Evolutionary conservation across 1,140 invertebrate genomes (phyloP).

Genomic region (Ceratina japonica): DNA sequence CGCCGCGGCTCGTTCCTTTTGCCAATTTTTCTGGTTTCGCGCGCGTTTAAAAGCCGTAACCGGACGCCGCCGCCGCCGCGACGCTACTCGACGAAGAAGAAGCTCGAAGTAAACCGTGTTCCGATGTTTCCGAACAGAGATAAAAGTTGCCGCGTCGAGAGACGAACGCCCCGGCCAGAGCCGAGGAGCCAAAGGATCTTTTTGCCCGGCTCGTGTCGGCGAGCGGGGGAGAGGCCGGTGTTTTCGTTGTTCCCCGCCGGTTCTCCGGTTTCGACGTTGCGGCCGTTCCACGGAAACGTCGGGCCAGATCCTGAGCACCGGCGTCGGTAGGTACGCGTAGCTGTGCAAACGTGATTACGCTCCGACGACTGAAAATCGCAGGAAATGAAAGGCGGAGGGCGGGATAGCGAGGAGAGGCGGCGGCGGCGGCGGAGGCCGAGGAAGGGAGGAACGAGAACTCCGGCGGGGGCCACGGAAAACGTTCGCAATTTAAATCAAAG

Average conservation of each 20-base stretch:
- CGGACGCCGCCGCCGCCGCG: too few species aligned
- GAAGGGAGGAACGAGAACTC: slow-evolving; percentile 21
- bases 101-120: too few species aligned
- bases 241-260: not conserved
- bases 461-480: slow-evolving; percentile 47
- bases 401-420: not conserved
- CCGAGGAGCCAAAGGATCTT: not conserved
- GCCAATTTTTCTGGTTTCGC: slow-evolving; percentile 14
- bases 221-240: slow-evolving; percentile 3
- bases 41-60: not conserved
- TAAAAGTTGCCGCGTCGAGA: not conserved
- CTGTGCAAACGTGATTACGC: slow-evolving; percentile 49
- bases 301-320: slow-evolving; percentile 41
- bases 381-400: slow-evolving; percentile 35
- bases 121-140: too few species aligned
- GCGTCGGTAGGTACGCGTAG: slow-evolving; percentile 36
- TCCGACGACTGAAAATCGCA: slow-evolving; percentile 52
- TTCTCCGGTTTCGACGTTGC: not conserved
- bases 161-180: not conserved
- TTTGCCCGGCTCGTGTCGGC: slow-evolving; percentile 13
- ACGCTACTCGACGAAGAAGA: too few species aligned
- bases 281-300: slow-evolving; percentile 1
- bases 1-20: slow-evolving; percentile 17
- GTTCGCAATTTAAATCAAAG: slow-evolving; percentile 67
- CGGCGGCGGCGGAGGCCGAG: too few species aligned